These are phyloP conservation scores for Psococerastis gibbosa DNA, from an alignment of 2,888 invertebrate species.

Conservation along the genomic window DNA sequence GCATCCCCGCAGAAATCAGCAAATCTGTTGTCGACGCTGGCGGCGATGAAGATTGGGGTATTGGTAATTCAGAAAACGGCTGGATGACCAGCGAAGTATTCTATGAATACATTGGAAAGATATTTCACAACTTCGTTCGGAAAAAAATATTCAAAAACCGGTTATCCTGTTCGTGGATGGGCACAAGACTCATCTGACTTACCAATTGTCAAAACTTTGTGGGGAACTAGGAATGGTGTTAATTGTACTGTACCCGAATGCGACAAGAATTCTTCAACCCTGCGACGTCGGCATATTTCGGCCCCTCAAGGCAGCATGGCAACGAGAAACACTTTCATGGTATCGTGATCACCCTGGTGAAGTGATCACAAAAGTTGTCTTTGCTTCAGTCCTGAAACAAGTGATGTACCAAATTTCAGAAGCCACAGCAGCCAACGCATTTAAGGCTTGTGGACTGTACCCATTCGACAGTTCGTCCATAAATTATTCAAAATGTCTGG, in stretches of 20 bases:
- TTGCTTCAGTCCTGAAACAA: neutral
- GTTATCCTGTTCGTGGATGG: constrained; percentile 2
- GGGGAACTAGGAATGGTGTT: constrained; percentile 2
- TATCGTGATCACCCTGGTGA: neutral
- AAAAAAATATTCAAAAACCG: neutral
- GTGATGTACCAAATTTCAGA: neutral
- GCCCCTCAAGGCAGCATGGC: too few species aligned
- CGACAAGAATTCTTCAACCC: neutral
- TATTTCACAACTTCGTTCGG: neutral
- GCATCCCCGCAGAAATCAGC: too few species aligned
- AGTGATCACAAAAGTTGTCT: neutral
- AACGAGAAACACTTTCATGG: too few species aligned
- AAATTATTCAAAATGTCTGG: neutral
- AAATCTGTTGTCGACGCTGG: constrained; percentile 16
- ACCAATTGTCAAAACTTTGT: neutral
- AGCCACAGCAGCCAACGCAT: neutral
- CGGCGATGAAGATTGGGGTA: constrained; percentile 21
- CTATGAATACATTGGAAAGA: constrained; percentile 3
- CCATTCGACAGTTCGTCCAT: neutral
- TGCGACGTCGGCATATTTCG: neutral
- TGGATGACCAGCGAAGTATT: constrained; percentile 19
- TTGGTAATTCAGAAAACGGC: constrained; percentile 21
- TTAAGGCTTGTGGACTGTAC: neutral
- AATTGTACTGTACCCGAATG: neutral
- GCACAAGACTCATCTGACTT: neutral